phyloP scores from a whole-genome alignment of 2,113 vertebrate species.

The Arizona elegans region DNA sequence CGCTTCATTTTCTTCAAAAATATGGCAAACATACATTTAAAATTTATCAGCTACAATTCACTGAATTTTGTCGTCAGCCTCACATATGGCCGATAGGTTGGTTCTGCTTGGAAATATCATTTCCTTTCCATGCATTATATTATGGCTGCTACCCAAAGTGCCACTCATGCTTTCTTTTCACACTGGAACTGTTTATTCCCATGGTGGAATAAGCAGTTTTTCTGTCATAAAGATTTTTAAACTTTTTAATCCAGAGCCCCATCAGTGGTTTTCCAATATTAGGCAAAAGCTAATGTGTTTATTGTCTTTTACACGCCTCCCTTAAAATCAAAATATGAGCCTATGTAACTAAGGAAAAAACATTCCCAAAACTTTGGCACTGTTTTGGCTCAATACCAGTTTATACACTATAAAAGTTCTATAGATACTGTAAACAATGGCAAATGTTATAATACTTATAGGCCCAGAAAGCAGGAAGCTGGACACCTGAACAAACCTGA shows the following conservation, averaged over 20 bases:
- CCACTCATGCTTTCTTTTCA: too few relatives aligned
- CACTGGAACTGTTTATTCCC: neutral
- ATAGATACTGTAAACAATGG: neutral
- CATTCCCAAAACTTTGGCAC: neutral
- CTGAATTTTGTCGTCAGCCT: neutral
- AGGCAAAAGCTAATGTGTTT: neutral
- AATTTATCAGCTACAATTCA: neutral
- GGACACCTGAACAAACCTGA: conserved; percentile 68
- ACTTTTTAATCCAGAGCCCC: neutral
- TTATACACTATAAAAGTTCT: neutral
- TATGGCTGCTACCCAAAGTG: neutral
- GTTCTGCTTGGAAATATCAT: neutral
- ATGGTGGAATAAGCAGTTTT: neutral
- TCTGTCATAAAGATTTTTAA: neutral
- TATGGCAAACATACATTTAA: neutral
- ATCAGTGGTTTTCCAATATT: neutral
- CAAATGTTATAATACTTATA: conserved; percentile 27
- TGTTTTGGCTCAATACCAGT: neutral
- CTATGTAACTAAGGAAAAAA: neutral
- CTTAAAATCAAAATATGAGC: neutral
- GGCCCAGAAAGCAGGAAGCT: conserved; percentile 53
- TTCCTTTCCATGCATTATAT: neutral
- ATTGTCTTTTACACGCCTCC: neutral
- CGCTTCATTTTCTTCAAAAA: neutral
- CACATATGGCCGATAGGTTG: neutral